Evolutionary conservation across 2,113 vertebrate species (phyloP), one percentile per base, ranked within the genome.

Genomic region (Opisthocomus hoazin): DNA sequence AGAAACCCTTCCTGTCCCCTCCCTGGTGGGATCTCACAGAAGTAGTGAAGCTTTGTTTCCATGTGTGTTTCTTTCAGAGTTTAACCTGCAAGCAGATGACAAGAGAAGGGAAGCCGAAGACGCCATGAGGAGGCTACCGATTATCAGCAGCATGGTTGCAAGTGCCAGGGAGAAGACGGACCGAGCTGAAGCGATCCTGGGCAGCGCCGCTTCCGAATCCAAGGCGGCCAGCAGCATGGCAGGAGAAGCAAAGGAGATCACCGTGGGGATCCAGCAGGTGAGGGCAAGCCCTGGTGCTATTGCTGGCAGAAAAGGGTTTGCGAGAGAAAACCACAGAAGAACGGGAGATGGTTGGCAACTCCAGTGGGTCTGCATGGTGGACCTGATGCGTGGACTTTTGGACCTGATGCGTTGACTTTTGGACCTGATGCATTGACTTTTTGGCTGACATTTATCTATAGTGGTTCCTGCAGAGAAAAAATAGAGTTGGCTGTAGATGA

Each of bases 241-340:
- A 1, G 51, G 34, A 8, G 71, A 88, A 56, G 98, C 98, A 2
- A 97, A 97, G 69, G 88, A 71, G 27, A 97, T 98, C 74, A 78
- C 97, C 12, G n/a, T 22, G 3, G 56, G 80, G 17, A 97, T 99
- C 80, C 98, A 99, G 48, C 93, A 98, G 99, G 99, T 99, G 86
- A 85, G 84, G 84, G 17, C 56, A 70, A 29, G 11, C 19, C 4
- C 8, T 16, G 23, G 14, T 14, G n/a, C 45, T 80, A 1, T 10
- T 60, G 32, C 11, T 87, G 39, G 27, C 32, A 61, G 63, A 53
- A 74, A 43, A 53, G 34, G 2, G 18, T 74, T 87, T 53, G 79
- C 29, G 76, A 84, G 26, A 30, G 46, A 56, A 64, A 81, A 20
- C 7, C 1, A 2, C 7, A 29, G 36, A 68, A 43, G 29, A 78